Percentiles rank a stretch among this genome's conserved stretches.
Conservation (phyloP, 2,888 invertebrate species). For the Cephus sareptanus region DNA sequence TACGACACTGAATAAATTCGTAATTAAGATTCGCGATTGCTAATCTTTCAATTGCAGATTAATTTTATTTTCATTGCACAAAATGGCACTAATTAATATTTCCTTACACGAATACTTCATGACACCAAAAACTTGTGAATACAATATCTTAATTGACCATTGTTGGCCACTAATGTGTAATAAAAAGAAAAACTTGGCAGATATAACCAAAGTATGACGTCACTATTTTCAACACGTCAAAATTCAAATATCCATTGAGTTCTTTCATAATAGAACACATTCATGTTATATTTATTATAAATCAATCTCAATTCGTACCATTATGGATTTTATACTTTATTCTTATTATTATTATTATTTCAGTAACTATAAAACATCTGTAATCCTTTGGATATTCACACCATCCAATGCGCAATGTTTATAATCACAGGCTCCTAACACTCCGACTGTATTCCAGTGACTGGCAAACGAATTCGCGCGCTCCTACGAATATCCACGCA, state of each 20-base stretch:
- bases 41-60: not conserved
- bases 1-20: not conserved
- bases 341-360: not conserved
- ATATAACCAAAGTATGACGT: not conserved
- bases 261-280: not conserved
- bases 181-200: not conserved
- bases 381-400: not conserved
- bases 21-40: not conserved
- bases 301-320: not conserved
- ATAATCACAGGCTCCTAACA: not conserved
- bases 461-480: conserved; percentile 1
- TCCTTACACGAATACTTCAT: not conserved
- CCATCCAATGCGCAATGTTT: not conserved
- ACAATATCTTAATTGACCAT: not conserved
- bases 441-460: not conserved
- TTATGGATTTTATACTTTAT: not conserved
- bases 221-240: not conserved
- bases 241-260: not conserved
- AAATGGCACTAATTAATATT: not conserved
- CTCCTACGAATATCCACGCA: not conserved
- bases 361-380: not conserved
- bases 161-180: too few species aligned
- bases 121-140: not conserved
- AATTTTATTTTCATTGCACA: not conserved
- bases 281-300: not conserved